phyloP scores from a whole-genome alignment of 2,113 vertebrate species.

The Grammomys surdaster region DNA sequence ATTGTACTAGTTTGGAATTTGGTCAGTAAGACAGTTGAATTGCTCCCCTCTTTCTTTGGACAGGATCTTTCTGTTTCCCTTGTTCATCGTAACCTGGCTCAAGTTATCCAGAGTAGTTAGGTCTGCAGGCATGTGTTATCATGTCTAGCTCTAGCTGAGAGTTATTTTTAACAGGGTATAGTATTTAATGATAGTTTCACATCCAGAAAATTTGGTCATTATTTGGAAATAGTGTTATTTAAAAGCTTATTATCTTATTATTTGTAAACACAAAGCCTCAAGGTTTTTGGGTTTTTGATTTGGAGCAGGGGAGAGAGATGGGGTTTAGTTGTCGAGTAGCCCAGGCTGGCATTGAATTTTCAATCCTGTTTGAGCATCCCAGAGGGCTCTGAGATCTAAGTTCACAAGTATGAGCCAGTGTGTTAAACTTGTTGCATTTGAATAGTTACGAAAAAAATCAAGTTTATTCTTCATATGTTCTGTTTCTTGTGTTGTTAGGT shows the following conservation, averaged over 20 bases:
- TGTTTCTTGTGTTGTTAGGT: constrained; percentile 87
- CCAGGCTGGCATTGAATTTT: neutral
- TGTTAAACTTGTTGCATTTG: constrained; percentile 4
- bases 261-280: constrained; percentile 43
- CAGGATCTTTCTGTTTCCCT: neutral
- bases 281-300: neutral
- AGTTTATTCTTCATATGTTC: neutral
- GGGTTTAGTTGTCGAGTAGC: neutral
- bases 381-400: neutral
- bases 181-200: constrained; percentile 18
- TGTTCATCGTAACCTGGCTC: neutral
- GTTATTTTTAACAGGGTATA: constrained; percentile 60
- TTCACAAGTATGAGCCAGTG: neutral
- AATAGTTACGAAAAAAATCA: constrained; percentile 46
- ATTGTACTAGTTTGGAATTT: constrained; percentile 51
- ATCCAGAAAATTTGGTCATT: constrained; percentile 45
- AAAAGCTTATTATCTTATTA: constrained; percentile 32
- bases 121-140: neutral
- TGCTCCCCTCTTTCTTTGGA: neutral
- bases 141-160: neutral
- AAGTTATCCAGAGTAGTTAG: neutral
- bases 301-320: neutral
- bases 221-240: constrained; percentile 56
- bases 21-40: constrained; percentile 45
- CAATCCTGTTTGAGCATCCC: neutral